Percentiles rank a stretch among this genome's conserved stretches.
Conservation (phyloP, 2,113 vertebrate genomes). For the Alligator sinensis region DNA sequence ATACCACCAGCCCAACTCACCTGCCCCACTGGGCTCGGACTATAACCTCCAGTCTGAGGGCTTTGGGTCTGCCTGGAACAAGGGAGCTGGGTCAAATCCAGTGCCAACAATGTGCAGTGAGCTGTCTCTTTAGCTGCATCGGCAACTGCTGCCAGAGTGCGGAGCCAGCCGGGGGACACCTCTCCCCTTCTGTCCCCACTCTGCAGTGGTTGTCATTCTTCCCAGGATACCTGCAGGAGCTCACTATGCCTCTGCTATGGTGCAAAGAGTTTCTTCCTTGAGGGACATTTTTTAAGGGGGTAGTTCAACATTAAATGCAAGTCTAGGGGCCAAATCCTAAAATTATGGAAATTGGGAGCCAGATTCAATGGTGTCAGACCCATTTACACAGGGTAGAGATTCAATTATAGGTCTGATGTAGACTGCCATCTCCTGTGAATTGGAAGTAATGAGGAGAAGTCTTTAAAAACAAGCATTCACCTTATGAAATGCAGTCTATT, state of each 20-base stretch:
- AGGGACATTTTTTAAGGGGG: neutral
- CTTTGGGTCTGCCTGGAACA: too few relatives aligned
- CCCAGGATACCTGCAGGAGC: too few relatives aligned
- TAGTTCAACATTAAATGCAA: neutral
- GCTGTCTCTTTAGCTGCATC: too few relatives aligned
- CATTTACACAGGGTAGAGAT: neutral
- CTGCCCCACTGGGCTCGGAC: too few relatives aligned
- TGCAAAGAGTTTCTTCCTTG: rapidly evolving
- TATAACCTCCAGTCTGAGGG: too few relatives aligned
- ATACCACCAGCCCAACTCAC: too few relatives aligned
- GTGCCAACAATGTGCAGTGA: too few relatives aligned
- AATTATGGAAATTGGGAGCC: neutral
- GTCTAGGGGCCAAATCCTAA: neutral
- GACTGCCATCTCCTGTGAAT: neutral
- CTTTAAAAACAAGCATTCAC: neutral
- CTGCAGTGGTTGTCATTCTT: too few relatives aligned
- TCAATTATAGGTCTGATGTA: neutral
- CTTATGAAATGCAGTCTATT: neutral
- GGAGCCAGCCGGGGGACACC: too few relatives aligned
- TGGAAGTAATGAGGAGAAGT: neutral
- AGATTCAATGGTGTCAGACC: neutral
- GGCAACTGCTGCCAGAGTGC: too few relatives aligned
- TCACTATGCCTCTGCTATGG: neutral
- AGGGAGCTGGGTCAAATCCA: too few relatives aligned
- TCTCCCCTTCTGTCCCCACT: too few relatives aligned